Conservation (phyloP, 2,113 vertebrate species). For the Gopherus evgoodei region DNA sequence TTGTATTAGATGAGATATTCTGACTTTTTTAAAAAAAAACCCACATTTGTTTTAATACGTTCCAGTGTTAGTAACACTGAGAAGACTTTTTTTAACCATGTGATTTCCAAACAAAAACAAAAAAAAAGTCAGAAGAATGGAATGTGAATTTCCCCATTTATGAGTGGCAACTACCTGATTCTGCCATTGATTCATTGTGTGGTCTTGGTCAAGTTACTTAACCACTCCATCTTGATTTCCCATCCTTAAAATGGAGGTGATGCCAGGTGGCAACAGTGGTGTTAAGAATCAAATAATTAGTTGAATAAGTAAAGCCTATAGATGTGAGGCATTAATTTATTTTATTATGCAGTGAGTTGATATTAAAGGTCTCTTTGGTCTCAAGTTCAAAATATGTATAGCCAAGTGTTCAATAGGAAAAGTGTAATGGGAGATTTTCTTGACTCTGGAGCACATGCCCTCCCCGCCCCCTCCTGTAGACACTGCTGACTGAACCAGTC, state of each 20-base stretch:
- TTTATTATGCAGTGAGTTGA: background rate
- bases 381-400: background rate
- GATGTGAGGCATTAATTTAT: background rate
- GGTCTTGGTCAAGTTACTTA: background rate
- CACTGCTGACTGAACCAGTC: background rate
- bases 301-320: background rate
- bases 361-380: background rate
- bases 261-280: background rate
- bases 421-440: background rate
- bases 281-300: background rate
- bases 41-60: background rate
- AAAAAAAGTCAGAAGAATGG: background rate
- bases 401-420: no score
- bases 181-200: background rate
- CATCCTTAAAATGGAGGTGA: background rate
- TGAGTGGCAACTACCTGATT: background rate
- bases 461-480: background rate
- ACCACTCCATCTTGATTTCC: background rate
- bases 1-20: rapidly evolving
- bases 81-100: background rate
- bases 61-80: background rate
- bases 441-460: background rate
- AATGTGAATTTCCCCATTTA: no score
- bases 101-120: background rate
- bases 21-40: background rate